A percentile compares a stretch with the other conserved stretches of the same genome.
Conservation (phyloP, 2,888 invertebrate species). For the Hypselothyrea guttata region DNA sequence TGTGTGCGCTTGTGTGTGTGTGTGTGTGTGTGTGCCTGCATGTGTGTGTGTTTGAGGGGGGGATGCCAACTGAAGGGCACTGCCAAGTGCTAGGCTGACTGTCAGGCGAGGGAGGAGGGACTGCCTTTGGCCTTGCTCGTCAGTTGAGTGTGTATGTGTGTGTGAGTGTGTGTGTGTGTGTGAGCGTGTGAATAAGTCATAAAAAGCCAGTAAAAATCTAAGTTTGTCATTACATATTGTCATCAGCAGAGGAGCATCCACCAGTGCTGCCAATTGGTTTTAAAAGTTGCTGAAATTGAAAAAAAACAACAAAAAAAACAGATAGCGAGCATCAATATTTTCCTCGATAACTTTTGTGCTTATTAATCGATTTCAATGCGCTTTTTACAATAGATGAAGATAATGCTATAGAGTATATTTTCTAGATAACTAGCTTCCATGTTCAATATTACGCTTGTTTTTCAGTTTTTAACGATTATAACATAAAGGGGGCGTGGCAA, state of each 20-base stretch:
- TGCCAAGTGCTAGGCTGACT: conserved; percentile 24
- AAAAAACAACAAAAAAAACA: too few relatives aligned
- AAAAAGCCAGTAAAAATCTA: conserved; percentile 64
- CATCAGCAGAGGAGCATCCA: conserved; percentile 38
- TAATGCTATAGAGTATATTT: too few relatives aligned
- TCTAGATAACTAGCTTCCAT: too few relatives aligned
- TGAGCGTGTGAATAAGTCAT: conserved; percentile 53
- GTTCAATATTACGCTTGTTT: too few relatives aligned
- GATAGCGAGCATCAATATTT: too few relatives aligned
- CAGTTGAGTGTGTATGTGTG: conserved; percentile 41
- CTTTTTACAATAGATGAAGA: too few relatives aligned
- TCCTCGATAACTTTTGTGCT: too few relatives aligned
- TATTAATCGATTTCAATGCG: too few relatives aligned
- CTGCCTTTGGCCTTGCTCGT: conserved; percentile 42
- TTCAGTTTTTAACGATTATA: too few relatives aligned
- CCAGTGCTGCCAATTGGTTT: too few relatives aligned
- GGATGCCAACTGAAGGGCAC: not conserved
- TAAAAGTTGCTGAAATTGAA: too few relatives aligned
- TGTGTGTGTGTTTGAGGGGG: not conserved
- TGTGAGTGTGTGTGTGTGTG: conserved; percentile 18
- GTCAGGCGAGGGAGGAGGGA: conserved; percentile 9
- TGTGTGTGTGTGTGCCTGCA: not conserved
- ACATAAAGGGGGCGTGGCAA: too few relatives aligned
- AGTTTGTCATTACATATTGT: conserved; percentile 67
- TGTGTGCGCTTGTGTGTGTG: not conserved